These are phyloP conservation scores for Paramormyrops hopkinsi DNA, from an alignment of 2,797 vertebrate species.

Conservation along the genomic window DNA sequence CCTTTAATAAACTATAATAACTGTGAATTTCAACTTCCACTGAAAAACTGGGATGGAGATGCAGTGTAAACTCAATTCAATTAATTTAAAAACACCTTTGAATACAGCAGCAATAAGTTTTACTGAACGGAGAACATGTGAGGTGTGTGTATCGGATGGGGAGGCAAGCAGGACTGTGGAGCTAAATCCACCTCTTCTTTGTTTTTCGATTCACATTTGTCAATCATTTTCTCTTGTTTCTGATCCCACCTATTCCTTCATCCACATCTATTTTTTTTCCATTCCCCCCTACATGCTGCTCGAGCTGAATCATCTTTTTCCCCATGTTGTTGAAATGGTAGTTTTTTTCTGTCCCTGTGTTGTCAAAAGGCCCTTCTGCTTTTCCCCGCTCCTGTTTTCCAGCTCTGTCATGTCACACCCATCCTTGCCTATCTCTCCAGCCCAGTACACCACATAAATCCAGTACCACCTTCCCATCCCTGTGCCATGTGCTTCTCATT, in stretches of 20 bases:
- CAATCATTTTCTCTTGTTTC: background rate
- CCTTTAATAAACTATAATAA: constrained; percentile 1
- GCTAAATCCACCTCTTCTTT: background rate
- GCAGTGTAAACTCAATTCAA: background rate
- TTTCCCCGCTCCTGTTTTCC: background rate
- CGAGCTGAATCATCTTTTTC: background rate
- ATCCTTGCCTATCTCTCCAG: background rate
- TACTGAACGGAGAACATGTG: background rate
- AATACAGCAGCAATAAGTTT: background rate
- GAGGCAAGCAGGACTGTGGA: background rate
- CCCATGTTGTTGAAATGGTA: background rate
- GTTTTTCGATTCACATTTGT: background rate
- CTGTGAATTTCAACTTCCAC: background rate
- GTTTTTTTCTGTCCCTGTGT: background rate
- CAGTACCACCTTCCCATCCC: background rate
- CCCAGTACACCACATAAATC: background rate
- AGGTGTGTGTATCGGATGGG: background rate
- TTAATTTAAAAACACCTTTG: background rate
- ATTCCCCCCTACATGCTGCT: background rate
- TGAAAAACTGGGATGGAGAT: background rate
- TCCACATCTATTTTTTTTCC: background rate
- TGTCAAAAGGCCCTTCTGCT: background rate
- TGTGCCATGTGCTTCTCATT: background rate
- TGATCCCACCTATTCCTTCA: background rate
- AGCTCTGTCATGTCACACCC: background rate